These are phyloP conservation scores for Tetragnatha montana DNA, from an alignment of 2,888 invertebrate genomes.

Conservation along the genomic window DNA sequence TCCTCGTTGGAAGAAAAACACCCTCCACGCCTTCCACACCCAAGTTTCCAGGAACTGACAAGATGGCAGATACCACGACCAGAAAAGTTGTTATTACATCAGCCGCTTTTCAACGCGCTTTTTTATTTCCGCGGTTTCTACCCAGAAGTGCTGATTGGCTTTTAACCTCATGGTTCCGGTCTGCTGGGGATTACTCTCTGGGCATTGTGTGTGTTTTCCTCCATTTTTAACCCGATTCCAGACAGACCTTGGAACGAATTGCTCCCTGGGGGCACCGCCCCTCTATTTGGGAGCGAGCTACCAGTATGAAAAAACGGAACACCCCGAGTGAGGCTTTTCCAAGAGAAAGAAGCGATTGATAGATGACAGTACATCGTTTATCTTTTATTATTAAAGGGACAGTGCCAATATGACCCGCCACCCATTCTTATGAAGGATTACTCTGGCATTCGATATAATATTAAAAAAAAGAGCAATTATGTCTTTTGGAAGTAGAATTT, in stretches of 20 bases:
- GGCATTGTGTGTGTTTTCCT: conserved; percentile 20
- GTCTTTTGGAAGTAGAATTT: no score
- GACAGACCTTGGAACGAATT: conserved; percentile 60
- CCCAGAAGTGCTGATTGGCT: conserved; percentile 29
- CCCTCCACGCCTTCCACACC: background rate
- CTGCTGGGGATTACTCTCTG: conserved; percentile 22
- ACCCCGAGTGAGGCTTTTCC: background rate
- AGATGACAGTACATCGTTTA: background rate
- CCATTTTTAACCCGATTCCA: conserved; percentile 42
- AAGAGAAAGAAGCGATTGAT: conserved; percentile 19
- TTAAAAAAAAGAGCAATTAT: no score
- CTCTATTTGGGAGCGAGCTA: background rate
- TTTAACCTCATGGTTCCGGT: conserved; percentile 52
- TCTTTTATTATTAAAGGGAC: no score
- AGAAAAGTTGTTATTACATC: conserved; percentile 13
- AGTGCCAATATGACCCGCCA: no score
- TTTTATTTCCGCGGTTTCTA: conserved; percentile 16
- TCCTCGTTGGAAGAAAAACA: background rate
- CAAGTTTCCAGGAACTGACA: conserved; percentile 3
- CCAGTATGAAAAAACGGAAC: conserved; percentile 59
- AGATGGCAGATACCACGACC: background rate
- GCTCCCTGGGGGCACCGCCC: conserved; percentile 46
- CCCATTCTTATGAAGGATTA: no score
- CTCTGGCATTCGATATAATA: no score
- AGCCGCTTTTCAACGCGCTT: conserved; percentile 5